These are phyloP conservation scores for Aethina tumida DNA, from an alignment of 1,140 invertebrate genomes.

Conservation along the genomic window DNA sequence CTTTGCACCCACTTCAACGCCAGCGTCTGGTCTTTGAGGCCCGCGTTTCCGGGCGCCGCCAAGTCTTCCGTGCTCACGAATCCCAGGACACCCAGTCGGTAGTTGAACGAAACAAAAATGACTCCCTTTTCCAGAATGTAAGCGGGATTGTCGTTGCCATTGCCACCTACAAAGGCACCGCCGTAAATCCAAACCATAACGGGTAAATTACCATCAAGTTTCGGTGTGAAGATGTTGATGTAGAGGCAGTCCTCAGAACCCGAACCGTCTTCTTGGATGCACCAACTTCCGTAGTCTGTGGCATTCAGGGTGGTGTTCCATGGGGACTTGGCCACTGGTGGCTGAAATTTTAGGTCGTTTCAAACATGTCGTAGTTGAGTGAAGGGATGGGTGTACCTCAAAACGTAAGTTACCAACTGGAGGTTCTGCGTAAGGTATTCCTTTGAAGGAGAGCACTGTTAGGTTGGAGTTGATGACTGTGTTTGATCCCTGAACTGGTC, in stretches of 20 bases:
- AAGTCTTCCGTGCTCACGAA: slow-evolving; percentile 34
- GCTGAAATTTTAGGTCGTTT: too few relatives aligned
- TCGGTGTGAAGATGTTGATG: too few relatives aligned
- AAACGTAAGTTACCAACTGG: slow-evolving; percentile 14
- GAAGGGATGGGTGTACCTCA: slow-evolving; percentile 3
- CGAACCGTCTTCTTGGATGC: too few relatives aligned
- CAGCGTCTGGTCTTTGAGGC: slow-evolving; percentile 61
- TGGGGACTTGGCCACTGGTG: slow-evolving; percentile 9
- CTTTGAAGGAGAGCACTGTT: too few relatives aligned
- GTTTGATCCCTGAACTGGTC: too few relatives aligned
- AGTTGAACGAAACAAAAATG: slow-evolving; percentile 60
- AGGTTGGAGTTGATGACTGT: too few relatives aligned
- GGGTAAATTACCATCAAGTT: slow-evolving; percentile 13
- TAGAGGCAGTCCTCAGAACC: too few relatives aligned
- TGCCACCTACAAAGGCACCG: slow-evolving; percentile 55
- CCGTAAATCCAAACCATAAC: slow-evolving; percentile 60
- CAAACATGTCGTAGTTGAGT: too few relatives aligned
- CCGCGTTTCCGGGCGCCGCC: slow-evolving; percentile 53
- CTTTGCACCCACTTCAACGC: slow-evolving; percentile 59
- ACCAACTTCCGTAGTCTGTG: too few relatives aligned
- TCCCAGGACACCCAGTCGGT: slow-evolving; percentile 55
- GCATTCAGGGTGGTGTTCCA: slow-evolving; percentile 10
- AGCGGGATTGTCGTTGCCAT: slow-evolving; percentile 51
- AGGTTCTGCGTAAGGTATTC: slow-evolving; percentile 15
- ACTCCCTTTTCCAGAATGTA: slow-evolving; percentile 54